Evolutionary conservation across 1,140 invertebrate genomes (phyloP), one percentile per base, ranked within the genome.

Genomic region (Heterodera schachtii): DNA sequence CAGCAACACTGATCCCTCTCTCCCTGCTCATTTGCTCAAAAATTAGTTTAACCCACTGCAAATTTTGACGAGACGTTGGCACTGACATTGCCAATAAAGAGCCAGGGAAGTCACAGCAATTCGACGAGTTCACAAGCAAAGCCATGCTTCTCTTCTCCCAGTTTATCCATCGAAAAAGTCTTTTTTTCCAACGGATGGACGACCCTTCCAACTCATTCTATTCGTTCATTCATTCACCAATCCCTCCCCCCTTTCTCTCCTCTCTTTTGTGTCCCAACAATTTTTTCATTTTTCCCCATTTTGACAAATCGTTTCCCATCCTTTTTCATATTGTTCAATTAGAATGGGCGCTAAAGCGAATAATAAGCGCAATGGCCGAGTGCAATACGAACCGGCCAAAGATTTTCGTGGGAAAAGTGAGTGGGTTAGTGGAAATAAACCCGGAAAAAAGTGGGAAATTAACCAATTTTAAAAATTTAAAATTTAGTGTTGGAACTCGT

Each of bases 401-500:
- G 86, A 87, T 74, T 87, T 87, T 47, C 49, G 19, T n/a, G 86
- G 86, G 5, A 84, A 89, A 89, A 67, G 86, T 87, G 44, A 64
- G 74, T 73, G 69, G 57, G 3, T 21, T 31, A 19, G 46, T 21
- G 49, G n/a, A 21, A 57, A 79, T 31, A 70, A 81, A 75, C 6
- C 8, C 16, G 21, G 70, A 41, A 21, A 83, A 81, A 82, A 31
- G 11, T 9, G 9, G 77, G 13, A 49, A n/a, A 85, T 94, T 94
- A 11, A 11, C 2, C 11, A 80, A n/a, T 47, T 8, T n/a, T n/a
- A n/a, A n/a, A 52, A 52, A 85, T 94, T 94, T 13, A 92, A 13
- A 16, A 16, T 64, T 64, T 64, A 97, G 95, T 97, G 92, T 94
- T 95, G 90, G 95, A 96, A 87, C 92, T 98, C 89, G 94, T 98